Conservation (phyloP, 2,888 invertebrate genomes). For the Invenusta paracnida region DNA sequence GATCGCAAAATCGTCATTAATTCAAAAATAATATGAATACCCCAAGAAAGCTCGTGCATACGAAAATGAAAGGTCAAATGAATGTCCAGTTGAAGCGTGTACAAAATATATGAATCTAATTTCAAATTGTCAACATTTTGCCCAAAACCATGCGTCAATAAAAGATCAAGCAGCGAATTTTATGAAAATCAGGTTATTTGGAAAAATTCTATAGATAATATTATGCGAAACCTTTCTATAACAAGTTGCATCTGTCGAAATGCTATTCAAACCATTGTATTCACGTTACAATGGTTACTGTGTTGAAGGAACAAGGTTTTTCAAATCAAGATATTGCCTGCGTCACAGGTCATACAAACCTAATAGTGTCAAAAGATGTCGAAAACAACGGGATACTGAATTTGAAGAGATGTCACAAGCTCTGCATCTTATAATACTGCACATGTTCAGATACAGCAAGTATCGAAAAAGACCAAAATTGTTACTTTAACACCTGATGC, state of each 20-base stretch:
- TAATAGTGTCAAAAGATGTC: not conserved
- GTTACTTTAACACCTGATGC: not conserved
- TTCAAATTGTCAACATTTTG: not conserved
- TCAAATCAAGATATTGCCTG: not conserved
- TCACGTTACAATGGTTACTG: not conserved
- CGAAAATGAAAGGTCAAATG: not conserved
- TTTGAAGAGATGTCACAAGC: too few species aligned
- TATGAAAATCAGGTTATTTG: not conserved
- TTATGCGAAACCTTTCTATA: not conserved
- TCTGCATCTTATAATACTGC: too few species aligned
- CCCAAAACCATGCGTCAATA: not conserved
- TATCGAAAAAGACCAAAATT: not conserved
- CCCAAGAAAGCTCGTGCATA: not conserved
- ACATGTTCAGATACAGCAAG: not conserved
- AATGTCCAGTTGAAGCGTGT: not conserved
- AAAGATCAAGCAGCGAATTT: not conserved
- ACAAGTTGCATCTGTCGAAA: not conserved
- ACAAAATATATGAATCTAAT: not conserved
- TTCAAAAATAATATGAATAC: not conserved
- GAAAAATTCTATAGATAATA: not conserved
- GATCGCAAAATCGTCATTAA: not conserved
- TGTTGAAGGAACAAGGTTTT: not conserved
- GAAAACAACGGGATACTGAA: not conserved
- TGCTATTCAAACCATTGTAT: not conserved
- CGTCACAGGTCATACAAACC: not conserved